These are phyloP conservation scores for Achlya flavicornis DNA, from an alignment of 2,888 invertebrate genomes.

Conservation along the genomic window DNA sequence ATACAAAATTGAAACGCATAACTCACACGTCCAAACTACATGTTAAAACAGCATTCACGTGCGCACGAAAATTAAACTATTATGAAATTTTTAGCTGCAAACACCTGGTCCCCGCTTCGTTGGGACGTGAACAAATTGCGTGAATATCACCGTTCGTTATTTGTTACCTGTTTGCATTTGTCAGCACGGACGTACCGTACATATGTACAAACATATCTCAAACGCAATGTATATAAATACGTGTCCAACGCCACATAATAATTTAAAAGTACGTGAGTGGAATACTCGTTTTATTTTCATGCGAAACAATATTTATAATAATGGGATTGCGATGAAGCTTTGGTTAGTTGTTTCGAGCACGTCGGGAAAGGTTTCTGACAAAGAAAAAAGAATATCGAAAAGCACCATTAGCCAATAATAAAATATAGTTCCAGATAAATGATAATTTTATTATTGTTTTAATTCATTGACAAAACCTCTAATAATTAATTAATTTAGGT, in stretches of 20 bases:
- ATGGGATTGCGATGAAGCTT: too few relatives aligned
- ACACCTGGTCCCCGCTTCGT: constrained; percentile 24
- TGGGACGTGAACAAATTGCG: constrained; percentile 24
- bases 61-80: constrained; percentile 25
- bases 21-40: constrained; percentile 12
- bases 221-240: neutral
- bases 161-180: constrained; percentile 24
- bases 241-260: neutral
- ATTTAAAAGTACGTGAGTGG: neutral
- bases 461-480: too few relatives aligned
- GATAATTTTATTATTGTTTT: too few relatives aligned
- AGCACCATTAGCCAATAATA: too few relatives aligned
- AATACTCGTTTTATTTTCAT: neutral
- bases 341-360: too few relatives aligned
- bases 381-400: too few relatives aligned
- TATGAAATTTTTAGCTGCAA: constrained; percentile 26
- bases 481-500: too few relatives aligned
- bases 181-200: constrained; percentile 20
- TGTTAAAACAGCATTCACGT: constrained; percentile 4
- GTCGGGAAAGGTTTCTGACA: too few relatives aligned
- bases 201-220: constrained; percentile 17
- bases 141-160: constrained; percentile 23
- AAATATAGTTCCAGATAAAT: too few relatives aligned
- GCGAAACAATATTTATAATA: too few relatives aligned
- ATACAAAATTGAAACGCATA: constrained; percentile 12